phyloP scores from a whole-genome alignment of 2,113 vertebrate genomes.

The Mystacornis crossleyi region DNA sequence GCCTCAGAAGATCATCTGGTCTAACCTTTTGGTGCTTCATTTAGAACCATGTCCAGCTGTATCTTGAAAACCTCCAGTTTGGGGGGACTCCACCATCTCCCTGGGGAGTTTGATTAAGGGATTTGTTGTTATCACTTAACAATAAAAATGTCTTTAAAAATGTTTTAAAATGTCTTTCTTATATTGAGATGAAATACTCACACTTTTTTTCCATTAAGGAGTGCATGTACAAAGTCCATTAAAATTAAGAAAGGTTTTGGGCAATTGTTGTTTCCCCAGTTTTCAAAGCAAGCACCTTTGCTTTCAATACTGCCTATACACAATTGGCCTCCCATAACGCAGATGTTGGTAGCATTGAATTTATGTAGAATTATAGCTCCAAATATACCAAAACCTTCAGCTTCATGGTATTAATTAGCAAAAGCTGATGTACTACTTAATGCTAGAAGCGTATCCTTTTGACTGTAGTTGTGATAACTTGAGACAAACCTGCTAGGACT shows the following conservation, averaged over 20 bases:
- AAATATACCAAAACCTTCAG: neutral
- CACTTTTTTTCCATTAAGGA: neutral
- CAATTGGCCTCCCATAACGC: neutral
- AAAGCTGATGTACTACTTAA: neutral
- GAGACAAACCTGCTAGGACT: neutral
- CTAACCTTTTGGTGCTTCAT: neutral
- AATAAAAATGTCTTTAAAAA: too few relatives aligned
- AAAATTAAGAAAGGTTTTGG: neutral
- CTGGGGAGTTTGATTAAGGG: neutral
- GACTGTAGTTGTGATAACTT: neutral
- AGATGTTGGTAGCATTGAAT: neutral
- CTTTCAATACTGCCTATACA: neutral
- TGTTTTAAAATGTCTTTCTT: neutral
- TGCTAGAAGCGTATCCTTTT: neutral
- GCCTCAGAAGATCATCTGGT: neutral
- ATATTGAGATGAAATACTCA: neutral
- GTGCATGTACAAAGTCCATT: neutral
- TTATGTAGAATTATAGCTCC: neutral
- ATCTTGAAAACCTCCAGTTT: neutral
- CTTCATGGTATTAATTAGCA: neutral
- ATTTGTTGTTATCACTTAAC: neutral
- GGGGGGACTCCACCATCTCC: neutral
- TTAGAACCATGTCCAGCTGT: neutral
- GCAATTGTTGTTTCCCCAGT: neutral
- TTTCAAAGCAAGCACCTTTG: neutral